Evolutionary conservation across 2,113 vertebrate genomes (phyloP), one percentile per base, ranked within the genome.

Genomic region (Cnemophilus loriae): DNA sequence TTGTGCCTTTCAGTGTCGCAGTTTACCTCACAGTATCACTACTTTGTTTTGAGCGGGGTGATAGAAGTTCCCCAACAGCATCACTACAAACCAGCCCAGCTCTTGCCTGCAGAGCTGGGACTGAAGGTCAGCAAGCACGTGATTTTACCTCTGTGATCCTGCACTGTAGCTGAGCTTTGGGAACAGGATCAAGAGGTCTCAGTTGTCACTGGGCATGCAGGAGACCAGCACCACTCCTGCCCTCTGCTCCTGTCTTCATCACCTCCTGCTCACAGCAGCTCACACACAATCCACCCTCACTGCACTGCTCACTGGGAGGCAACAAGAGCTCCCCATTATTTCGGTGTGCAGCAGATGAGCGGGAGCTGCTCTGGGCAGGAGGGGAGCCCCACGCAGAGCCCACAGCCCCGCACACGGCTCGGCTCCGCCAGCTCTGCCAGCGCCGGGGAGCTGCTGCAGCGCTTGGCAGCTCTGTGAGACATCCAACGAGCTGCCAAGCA

Each of bases 171-270:
- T 9, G 16, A 69, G 87, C 56, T 63, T 21, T 33, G 33, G 42
- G n/a, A 83, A 60, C 10, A 10, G 32, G 41, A 60, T 13, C 35
- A 32, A 23, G 53, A 52, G 65, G 39, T 44, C 69, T 37, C 2
- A 0, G 30, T 1, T 44, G 55, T 6, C 3, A 37, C 10, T 0
- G 1, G 33, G 46, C 30, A 26, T 0, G 1, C 10, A 44, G 53
- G 57, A 73, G 32, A 56, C 1, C 49, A 35, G 53, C 4, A 2
- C 14, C 0, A 1, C 46, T 52, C 26, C 52, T 0, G 0, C 21
- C 50, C n/a, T 22, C 73, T 50, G 87, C 73, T 65, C 33, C 9
- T 60, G 52, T 26, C 69, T 42, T 30, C 27, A 1, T 9, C 63
- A 24, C 16, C 55, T 57, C n/a, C 49, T 18, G 41, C 50, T 47